Percentiles rank a stretch among this genome's conserved stretches.
phyloP scores from a whole-genome alignment of 2,797 vertebrate species.

The Sebastes vulpes region DNA sequence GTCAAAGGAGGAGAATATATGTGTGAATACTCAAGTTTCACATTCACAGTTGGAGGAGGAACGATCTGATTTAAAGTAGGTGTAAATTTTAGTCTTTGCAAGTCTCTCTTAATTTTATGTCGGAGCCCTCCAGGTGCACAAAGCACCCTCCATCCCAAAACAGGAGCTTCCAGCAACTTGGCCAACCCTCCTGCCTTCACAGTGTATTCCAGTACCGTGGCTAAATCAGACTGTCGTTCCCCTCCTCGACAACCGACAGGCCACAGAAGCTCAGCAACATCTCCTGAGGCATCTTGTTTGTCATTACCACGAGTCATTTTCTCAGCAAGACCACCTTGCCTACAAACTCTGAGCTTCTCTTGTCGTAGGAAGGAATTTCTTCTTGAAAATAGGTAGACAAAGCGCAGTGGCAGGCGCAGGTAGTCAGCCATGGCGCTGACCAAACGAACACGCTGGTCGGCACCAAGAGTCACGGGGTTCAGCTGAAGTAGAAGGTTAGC shows the following conservation, averaged over 20 bases:
- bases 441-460: slow-evolving; percentile 1
- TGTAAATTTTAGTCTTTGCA: slow-evolving; percentile 3
- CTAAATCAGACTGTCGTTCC: slow-evolving; percentile 13
- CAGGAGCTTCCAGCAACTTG: slow-evolving; percentile 49
- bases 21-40: neutral
- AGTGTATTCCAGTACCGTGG: slow-evolving; percentile 41
- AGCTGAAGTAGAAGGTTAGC: slow-evolving; percentile 39
- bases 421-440: slow-evolving; percentile 36
- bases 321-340: neutral
- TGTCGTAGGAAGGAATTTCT: neutral
- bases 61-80: slow-evolving; percentile 34
- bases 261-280: slow-evolving; percentile 53
- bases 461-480: slow-evolving; percentile 16
- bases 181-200: slow-evolving; percentile 24
- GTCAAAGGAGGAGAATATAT: neutral
- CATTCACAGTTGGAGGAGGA: neutral
- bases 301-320: neutral
- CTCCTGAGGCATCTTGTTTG: accelerated
- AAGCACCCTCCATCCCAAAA: slow-evolving; percentile 71
- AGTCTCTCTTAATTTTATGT: slow-evolving; percentile 14
- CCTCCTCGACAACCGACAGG: slow-evolving; percentile 36
- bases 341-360: slow-evolving; percentile 9
- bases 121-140: neutral
- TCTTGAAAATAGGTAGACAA: slow-evolving; percentile 44
- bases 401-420: slow-evolving; percentile 42